Conservation (phyloP, 1,140 invertebrate species). For the Neodiprion pinetum region DNA sequence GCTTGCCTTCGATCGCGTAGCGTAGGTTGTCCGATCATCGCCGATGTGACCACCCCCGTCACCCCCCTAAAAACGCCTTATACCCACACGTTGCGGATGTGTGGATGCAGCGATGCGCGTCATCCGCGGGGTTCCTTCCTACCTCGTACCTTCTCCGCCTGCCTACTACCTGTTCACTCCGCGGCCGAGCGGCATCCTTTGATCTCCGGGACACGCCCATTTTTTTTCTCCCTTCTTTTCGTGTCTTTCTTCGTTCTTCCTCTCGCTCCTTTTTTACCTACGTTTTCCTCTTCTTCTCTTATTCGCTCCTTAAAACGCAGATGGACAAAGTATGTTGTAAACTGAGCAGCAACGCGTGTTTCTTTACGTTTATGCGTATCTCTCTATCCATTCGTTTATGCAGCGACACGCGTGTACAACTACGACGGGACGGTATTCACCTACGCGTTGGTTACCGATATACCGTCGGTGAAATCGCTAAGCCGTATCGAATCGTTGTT, state of each 20-base stretch:
- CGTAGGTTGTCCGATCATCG: no score
- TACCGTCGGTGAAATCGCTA: background rate
- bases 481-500: background rate
- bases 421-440: no score
- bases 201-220: background rate
- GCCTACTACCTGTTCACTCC: background rate
- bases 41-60: no score
- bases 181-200: background rate
- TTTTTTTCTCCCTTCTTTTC: background rate
- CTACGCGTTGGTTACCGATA: background rate
- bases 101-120: no score
- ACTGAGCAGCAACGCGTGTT: no score
- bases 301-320: background rate
- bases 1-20: no score
- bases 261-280: background rate
- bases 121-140: no score
- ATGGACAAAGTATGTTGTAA: background rate
- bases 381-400: background rate
- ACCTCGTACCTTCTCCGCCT: no score
- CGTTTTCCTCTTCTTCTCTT: background rate
- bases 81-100: no score
- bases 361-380: no score
- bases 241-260: background rate
- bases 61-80: no score
- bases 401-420: background rate